Evolutionary conservation across 2,113 vertebrate genomes (phyloP), one percentile per base, ranked within the genome.

Genomic region (Oryzias celebensis): DNA sequence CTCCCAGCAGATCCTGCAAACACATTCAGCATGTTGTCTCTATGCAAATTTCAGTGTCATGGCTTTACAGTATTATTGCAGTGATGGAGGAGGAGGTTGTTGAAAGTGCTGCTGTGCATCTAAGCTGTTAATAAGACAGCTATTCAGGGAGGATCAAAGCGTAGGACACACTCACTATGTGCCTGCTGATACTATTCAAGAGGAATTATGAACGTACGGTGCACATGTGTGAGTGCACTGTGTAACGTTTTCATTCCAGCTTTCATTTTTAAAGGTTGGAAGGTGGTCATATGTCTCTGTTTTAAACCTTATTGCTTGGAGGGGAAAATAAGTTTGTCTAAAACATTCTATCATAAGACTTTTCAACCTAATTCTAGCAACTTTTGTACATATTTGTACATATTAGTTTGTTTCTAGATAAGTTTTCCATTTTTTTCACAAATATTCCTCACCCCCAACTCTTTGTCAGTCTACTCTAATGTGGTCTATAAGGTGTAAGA

Each of bases 31-130:
- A 58, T 68, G 69, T 75, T 75, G 72, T 79, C 73, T 77, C 53
- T 77, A 75, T 86, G 83, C 65, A 71, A 82, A 89, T 83, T 17
- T 28, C 55, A 69, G 47, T 71, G 52, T 52, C 47, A 58, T 60
- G 61, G 58, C 49, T 68, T 72, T 75, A 71, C 63, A 58, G 61
- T 70, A 53, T 56, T 60, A 78, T 69, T 71, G 75, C 47, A 14
- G 10, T 60, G 52, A 57, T 1, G 42, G 65, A 68, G 76, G 61
- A 71, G 62, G 61, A 71, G 62, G 68, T 68, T 74, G 66, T 56
- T 58, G 48, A 75, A 69, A 83, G 52, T 69, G 66, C 65, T 56
- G 50, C 56, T 49, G 68, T 67, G 57, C 47, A 52, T 58, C 15
- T 3, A 36, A 42, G 56, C 58, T 65, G 52, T 62, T 58, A 63